A percentile compares a stretch with the other conserved stretches of the same genome.
These are phyloP conservation scores for Drymodes brunneopygia DNA, from an alignment of 2,113 vertebrate species.

Conservation along the genomic window DNA sequence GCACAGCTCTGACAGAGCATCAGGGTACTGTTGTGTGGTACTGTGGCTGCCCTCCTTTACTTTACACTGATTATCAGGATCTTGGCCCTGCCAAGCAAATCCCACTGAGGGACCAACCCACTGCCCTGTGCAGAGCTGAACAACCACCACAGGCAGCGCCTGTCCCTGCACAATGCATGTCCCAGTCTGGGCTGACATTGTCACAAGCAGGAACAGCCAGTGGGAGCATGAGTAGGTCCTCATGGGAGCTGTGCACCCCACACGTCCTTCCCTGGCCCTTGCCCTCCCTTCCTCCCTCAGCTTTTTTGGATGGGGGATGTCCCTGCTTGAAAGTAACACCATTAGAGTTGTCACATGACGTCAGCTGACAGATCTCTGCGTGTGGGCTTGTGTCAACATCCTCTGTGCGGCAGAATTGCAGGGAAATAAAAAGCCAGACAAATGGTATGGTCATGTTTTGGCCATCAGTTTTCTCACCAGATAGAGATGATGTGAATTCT, in stretches of 20 bases:
- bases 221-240: no score
- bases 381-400: not conserved
- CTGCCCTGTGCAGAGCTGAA: not conserved
- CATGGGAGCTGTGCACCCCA: not conserved
- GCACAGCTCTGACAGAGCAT: not conserved
- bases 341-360: not conserved
- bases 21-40: rapidly evolving
- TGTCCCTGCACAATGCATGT: rapidly evolving
- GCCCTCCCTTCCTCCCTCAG: not conserved
- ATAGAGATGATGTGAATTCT: not conserved
- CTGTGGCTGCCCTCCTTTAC: not conserved
- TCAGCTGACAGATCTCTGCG: not conserved
- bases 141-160: rapidly evolving
- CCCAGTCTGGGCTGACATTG: rapidly evolving
- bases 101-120: rapidly evolving
- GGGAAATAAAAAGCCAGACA: not conserved
- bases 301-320: not conserved
- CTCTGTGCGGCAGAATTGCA: not conserved
- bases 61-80: no score
- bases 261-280: rapidly evolving
- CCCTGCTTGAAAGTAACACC: not conserved
- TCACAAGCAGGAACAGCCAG: rapidly evolving
- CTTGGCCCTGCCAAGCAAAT: not conserved
- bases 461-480: not conserved
- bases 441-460: not conserved